These are phyloP conservation scores for Fistularia commersonii DNA, from an alignment of 2,797 vertebrate species.

Conservation along the genomic window DNA sequence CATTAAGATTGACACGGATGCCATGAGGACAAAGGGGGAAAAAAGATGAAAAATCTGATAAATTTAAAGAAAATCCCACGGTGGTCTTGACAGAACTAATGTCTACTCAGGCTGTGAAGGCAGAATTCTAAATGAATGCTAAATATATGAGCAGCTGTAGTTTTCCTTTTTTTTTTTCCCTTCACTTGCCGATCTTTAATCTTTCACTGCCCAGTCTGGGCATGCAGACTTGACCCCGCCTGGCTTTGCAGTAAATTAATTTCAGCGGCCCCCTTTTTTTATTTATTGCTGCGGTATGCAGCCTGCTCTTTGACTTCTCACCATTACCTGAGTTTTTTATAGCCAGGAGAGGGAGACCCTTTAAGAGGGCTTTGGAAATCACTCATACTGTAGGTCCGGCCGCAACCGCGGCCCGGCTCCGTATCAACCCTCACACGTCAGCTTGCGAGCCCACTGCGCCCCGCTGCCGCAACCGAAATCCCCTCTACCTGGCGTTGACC, in stretches of 20 bases:
- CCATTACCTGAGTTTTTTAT: slow-evolving; percentile 63
- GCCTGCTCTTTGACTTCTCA: slow-evolving; percentile 60
- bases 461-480: no score
- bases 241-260: slow-evolving; percentile 71
- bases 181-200: slow-evolving; percentile 70
- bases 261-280: slow-evolving; percentile 66
- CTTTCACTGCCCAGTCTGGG: slow-evolving; percentile 67
- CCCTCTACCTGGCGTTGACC: no score
- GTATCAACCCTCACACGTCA: slow-evolving; percentile 12
- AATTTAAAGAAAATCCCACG: slow-evolving; percentile 7
- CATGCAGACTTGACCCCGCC: slow-evolving; percentile 62
- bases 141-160: slow-evolving; percentile 46
- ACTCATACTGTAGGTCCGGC: slow-evolving; percentile 45
- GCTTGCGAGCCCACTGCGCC: not conserved
- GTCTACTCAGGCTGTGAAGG: slow-evolving; percentile 26
- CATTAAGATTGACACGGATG: slow-evolving; percentile 52
- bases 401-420: slow-evolving; percentile 27
- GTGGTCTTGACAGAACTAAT: slow-evolving; percentile 22
- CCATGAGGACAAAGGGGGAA: slow-evolving; percentile 14
- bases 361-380: slow-evolving; percentile 64
- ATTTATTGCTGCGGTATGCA: slow-evolving; percentile 67
- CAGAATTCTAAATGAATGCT: slow-evolving; percentile 34
- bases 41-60: slow-evolving; percentile 26
- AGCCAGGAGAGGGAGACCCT: slow-evolving; percentile 64
- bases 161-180: slow-evolving; percentile 40